Percentiles rank a stretch among this genome's conserved stretches.
These are phyloP conservation scores for Lymantria dispar DNA, from an alignment of 2,888 invertebrate species.

Conservation along the genomic window DNA sequence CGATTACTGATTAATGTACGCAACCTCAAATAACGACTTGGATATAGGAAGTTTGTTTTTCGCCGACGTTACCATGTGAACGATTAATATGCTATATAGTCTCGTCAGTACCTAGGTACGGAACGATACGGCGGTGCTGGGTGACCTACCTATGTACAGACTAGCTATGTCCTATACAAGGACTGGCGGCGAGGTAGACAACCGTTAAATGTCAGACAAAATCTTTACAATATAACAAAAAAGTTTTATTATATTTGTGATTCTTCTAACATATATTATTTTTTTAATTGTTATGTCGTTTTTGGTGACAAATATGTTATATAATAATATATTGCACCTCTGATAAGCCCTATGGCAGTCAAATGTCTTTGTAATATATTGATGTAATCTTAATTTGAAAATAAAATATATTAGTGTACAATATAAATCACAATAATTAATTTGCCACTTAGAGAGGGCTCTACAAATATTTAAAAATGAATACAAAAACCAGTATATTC, in stretches of 20 bases:
- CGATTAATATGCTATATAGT: constrained; percentile 35
- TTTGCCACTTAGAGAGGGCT: too few relatives aligned
- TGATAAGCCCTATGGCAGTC: too few relatives aligned
- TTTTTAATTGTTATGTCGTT: too few relatives aligned
- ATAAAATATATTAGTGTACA: too few relatives aligned
- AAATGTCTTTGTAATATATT: too few relatives aligned
- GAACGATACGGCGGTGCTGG: constrained; percentile 43
- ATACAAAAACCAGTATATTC: too few relatives aligned
- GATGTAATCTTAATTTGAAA: too few relatives aligned
- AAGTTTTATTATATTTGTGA: constrained; percentile 25
- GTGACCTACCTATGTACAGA: constrained; percentile 24
- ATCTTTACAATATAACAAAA: constrained; percentile 31
- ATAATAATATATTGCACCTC: too few relatives aligned
- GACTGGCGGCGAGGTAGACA: constrained; percentile 47
- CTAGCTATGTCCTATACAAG: constrained; percentile 42
- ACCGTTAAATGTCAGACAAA: constrained; percentile 56
- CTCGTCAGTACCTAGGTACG: constrained; percentile 56
- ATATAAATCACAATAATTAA: too few relatives aligned
- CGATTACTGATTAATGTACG: neutral
- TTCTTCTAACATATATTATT: constrained; percentile 6
- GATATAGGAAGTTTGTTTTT: constrained; percentile 54
- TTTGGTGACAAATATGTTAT: too few relatives aligned
- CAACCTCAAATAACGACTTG: neutral
- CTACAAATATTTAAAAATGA: too few relatives aligned
- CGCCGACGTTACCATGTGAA: constrained; percentile 61